Evolutionary conservation across 2,797 vertebrate genomes (phyloP).

Genomic region (Squalus acanthias): DNA sequence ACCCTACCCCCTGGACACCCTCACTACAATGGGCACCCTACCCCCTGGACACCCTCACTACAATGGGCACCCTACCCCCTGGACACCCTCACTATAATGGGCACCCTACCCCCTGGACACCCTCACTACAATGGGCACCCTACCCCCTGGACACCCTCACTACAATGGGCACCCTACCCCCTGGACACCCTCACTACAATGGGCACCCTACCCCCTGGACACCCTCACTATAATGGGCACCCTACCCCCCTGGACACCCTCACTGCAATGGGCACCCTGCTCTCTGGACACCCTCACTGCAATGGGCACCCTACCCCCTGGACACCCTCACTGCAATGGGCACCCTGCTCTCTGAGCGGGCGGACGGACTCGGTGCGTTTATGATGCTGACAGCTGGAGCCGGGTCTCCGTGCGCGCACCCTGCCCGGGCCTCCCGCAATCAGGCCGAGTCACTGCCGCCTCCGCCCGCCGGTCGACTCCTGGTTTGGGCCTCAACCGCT

Average conservation of each 20-base stretch:
- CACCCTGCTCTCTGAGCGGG: neutral
- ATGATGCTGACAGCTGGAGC: neutral
- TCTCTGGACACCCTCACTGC: neutral
- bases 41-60: rapidly evolving
- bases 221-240: neutral
- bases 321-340: neutral
- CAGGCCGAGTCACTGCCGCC: no score
- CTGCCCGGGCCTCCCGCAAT: neutral
- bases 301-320: neutral
- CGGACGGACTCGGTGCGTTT: no score
- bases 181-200: neutral
- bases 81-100: neutral
- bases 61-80: neutral
- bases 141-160: neutral
- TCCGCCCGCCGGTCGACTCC: no score
- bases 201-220: slow-evolving; percentile 15
- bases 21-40: neutral
- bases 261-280: neutral
- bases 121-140: neutral
- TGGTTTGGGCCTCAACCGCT: neutral
- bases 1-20: neutral
- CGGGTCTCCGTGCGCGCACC: neutral
- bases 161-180: neutral
- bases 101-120: neutral
- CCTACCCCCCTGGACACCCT: neutral